A percentile compares a stretch with the other conserved stretches of the same genome.
Conservation (phyloP, 2,888 invertebrate species). For the Drosophila subsilvestris region DNA sequence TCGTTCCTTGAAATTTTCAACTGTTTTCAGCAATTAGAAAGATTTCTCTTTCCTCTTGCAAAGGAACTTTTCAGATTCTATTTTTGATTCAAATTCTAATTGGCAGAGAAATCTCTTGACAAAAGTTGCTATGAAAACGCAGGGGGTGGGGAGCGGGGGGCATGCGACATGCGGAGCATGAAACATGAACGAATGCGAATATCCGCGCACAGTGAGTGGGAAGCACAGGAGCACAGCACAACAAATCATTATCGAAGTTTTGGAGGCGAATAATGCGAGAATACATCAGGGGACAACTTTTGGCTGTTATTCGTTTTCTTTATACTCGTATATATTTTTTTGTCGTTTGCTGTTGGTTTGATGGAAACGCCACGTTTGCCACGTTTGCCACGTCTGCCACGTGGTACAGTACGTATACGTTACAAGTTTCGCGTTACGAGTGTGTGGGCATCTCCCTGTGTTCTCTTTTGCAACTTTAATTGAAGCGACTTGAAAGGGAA, state of each 20-base stretch:
- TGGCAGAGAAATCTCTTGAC: conserved; percentile 54
- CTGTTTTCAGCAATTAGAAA: conserved; percentile 32
- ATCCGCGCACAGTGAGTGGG: not conserved
- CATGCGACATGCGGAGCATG: not conserved
- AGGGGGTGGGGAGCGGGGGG: not conserved
- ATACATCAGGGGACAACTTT: conserved; percentile 31
- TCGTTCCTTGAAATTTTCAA: conserved; percentile 6
- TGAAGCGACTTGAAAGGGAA: conserved; percentile 55
- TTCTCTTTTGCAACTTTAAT: conserved; percentile 55
- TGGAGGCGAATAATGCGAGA: conserved; percentile 23
- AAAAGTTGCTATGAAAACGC: conserved; percentile 74
- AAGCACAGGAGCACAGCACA: not conserved
- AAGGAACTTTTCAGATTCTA: conserved; percentile 30
- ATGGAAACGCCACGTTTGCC: conserved; percentile 38
- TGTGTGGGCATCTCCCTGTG: conserved; percentile 6
- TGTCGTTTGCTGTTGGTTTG: not conserved
- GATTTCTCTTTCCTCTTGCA: conserved; percentile 19
- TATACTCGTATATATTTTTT: too few relatives aligned
- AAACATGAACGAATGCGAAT: conserved; percentile 29
- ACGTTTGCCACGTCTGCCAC: conserved; percentile 47
- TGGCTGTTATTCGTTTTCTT: too few relatives aligned
- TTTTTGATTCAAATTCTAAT: conserved; percentile 55
- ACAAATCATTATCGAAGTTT: conserved; percentile 48
- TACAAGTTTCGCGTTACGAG: conserved; percentile 64
- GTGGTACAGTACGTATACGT: conserved; percentile 51